Evolutionary conservation across 2,113 vertebrate genomes (phyloP).

Genomic region (Mohoua ochrocephala): DNA sequence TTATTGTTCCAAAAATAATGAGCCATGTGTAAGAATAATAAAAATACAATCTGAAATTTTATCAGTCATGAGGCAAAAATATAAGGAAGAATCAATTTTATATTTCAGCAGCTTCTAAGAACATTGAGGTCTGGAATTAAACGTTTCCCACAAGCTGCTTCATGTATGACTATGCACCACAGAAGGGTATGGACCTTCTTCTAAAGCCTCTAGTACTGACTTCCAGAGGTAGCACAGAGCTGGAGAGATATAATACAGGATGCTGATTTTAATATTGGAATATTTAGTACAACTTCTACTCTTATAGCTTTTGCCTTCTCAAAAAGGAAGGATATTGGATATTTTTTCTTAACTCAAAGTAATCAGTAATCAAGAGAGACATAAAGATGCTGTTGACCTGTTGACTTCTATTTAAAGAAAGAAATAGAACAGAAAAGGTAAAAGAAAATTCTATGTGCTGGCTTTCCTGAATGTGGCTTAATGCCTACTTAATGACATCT

Average conservation of each 20-base stretch:
- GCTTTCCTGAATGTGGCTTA: neutral
- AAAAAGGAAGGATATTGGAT: neutral
- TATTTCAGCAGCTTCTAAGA: neutral
- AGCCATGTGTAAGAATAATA: neutral
- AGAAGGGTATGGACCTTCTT: neutral
- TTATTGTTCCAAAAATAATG: neutral
- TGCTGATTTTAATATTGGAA: neutral
- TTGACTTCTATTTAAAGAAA: neutral
- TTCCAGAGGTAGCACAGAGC: neutral
- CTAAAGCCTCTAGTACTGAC: neutral
- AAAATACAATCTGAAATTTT: neutral
- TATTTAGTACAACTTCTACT: neutral
- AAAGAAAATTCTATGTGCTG: neutral
- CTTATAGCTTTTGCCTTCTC: neutral
- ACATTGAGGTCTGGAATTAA: neutral
- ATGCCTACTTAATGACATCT: neutral
- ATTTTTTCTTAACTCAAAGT: neutral
- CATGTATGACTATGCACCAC: neutral
- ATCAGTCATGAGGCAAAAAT: neutral
- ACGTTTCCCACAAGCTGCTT: neutral
- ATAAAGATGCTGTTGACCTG: neutral
- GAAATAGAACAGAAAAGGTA: neutral
- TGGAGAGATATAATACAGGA: neutral
- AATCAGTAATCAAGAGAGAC: neutral
- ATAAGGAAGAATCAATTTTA: neutral